Conservation (phyloP, 2,113 vertebrate genomes). For the Bos javanicus region DNA sequence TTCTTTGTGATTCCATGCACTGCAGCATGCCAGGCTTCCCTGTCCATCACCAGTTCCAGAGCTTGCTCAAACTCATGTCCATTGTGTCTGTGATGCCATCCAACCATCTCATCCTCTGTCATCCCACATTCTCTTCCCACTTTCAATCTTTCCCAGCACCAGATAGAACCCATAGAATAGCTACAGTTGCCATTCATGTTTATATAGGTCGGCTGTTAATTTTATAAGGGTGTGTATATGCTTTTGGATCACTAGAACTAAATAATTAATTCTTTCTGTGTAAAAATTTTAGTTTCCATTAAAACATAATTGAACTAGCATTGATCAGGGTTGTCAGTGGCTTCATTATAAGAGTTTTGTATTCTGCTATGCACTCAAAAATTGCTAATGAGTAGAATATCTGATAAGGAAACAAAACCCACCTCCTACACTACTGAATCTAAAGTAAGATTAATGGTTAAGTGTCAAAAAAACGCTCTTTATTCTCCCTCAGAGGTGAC, state of each 20-base stretch:
- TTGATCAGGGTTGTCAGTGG: neutral
- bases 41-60: neutral
- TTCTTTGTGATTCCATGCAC: neutral
- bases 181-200: neutral
- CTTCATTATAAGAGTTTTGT: neutral
- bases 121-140: neutral
- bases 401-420: neutral
- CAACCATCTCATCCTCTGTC: neutral
- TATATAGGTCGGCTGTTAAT: neutral
- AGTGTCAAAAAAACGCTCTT: neutral
- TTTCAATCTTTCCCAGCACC: neutral
- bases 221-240: neutral
- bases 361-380: neutral
- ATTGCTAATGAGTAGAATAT: neutral
- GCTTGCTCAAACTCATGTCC: neutral
- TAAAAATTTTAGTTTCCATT: neutral
- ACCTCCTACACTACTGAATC: neutral
- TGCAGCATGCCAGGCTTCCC: neutral
- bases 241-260: neutral
- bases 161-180: neutral
- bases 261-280: neutral
- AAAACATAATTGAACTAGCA: neutral
- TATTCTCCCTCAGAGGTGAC: neutral
- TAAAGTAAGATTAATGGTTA: neutral
- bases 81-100: neutral